Conservation (phyloP, 2,888 invertebrate species). For the Brachypterus glaber region DNA sequence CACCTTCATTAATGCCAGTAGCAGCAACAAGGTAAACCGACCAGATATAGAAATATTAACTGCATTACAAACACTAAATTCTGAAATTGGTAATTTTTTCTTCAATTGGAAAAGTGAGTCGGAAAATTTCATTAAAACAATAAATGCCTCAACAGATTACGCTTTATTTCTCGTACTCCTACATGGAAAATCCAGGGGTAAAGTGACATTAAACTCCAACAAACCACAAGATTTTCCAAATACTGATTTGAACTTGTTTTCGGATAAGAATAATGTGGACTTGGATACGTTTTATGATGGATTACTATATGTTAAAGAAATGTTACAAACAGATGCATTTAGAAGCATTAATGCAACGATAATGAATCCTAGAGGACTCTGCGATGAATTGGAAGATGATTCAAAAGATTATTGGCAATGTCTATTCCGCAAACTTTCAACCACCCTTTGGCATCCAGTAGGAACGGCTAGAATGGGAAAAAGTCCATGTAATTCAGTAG, state of each 20-base stretch:
- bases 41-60: neutral
- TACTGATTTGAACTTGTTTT: neutral
- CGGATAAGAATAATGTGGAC: neutral
- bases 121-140: neutral
- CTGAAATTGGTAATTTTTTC: neutral
- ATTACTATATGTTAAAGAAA: conserved; percentile 36
- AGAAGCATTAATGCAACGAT: conserved; percentile 28
- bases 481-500: neutral
- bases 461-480: conserved; percentile 57
- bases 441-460: neutral
- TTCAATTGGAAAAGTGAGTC: neutral
- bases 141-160: neutral
- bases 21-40: neutral
- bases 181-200: conserved; percentile 1
- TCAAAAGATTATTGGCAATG: conserved; percentile 7
- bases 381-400: neutral
- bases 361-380: neutral
- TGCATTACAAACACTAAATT: neutral
- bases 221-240: conserved; percentile 1
- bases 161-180: neutral
- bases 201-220: conserved; percentile 1
- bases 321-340: conserved; percentile 39
- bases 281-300: conserved; percentile 26
- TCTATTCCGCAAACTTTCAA: neutral
- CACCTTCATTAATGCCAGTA: conserved; percentile 14